phyloP scores from a whole-genome alignment of 2,797 vertebrate species.

The Cossypha heuglini region DNA sequence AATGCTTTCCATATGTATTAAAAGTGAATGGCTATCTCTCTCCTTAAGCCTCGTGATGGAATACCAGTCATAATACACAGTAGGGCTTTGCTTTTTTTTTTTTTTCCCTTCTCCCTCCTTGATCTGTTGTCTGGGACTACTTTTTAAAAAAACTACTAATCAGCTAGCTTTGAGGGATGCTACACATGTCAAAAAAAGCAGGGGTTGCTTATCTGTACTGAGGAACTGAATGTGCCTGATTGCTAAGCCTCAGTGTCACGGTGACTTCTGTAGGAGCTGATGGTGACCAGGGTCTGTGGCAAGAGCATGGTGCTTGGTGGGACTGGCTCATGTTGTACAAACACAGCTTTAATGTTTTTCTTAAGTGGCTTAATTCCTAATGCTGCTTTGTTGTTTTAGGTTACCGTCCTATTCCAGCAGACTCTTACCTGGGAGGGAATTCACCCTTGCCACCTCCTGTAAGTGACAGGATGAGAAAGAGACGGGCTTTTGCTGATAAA shows the following conservation, averaged over 20 bases:
- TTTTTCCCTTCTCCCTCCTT: accelerated
- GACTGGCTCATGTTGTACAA: background rate
- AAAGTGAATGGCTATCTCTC: background rate
- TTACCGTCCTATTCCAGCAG: conserved; percentile 88
- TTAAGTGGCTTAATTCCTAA: background rate
- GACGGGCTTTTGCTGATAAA: conserved; percentile 96
- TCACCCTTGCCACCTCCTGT: conserved; percentile 88
- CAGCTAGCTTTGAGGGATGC: background rate
- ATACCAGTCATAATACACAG: background rate
- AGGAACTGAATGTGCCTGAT: background rate
- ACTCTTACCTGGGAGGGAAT: conserved; percentile 83
- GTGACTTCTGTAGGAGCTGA: background rate
- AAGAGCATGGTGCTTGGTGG: accelerated
- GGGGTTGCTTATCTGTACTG: background rate
- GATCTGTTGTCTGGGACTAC: background rate
- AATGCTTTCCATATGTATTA: background rate
- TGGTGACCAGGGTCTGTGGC: background rate
- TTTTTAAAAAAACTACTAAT: background rate
- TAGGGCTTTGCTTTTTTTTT: background rate
- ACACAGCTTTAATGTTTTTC: background rate
- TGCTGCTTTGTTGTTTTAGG: conserved; percentile 76
- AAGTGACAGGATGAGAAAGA: conserved; percentile 98
- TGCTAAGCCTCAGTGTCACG: background rate
- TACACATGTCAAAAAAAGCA: background rate
- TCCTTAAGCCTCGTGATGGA: background rate